Conservation (phyloP, 53 echinoderm and acorn worm species). For the Astropecten irregularis region DNA sequence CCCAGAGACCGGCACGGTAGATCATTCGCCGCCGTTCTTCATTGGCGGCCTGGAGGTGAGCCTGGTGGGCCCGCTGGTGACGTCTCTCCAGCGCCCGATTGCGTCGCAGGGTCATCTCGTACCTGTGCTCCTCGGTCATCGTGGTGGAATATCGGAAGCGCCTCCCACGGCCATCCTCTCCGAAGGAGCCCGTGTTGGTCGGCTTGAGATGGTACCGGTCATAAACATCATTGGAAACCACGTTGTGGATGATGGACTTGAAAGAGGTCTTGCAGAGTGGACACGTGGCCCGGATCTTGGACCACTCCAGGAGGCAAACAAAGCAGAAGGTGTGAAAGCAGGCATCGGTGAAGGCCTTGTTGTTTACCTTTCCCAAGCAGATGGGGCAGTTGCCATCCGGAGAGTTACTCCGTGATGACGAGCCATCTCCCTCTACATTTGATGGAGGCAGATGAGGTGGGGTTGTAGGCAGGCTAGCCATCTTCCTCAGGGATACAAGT, state of each 20-base stretch:
- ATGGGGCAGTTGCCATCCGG: conserved; percentile 90
- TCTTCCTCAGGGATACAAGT: neutral
- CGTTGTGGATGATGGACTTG: conserved; percentile 96
- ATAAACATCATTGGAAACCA: conserved; percentile 87
- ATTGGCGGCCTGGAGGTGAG: conserved; percentile 35
- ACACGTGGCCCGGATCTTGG: conserved; percentile 88
- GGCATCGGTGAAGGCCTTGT: conserved; percentile 93
- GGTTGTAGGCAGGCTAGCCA: conserved; percentile 29
- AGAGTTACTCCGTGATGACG: conserved; percentile 54
- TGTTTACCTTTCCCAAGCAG: conserved; percentile 83
- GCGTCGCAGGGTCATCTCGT: conserved; percentile 62
- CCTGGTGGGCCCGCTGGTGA: conserved; percentile 57
- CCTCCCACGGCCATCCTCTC: conserved; percentile 45
- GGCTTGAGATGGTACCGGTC: conserved; percentile 85
- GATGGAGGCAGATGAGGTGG: neutral
- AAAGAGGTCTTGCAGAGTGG: conserved; percentile 94
- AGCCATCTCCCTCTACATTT: conserved; percentile 23
- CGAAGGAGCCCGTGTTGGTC: conserved; percentile 36
- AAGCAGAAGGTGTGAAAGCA: conserved; percentile 98
- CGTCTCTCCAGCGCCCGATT: conserved; percentile 65
- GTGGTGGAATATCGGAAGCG: conserved; percentile 88
- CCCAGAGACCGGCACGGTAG: conserved; percentile 77
- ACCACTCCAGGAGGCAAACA: conserved; percentile 93
- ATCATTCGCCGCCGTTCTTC: conserved; percentile 75
- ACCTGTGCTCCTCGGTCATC: conserved; percentile 71